These are phyloP conservation scores for Umimayanthus chanpuru DNA, from an alignment of 92 coral and sea anemone species.

Conservation along the genomic window DNA sequence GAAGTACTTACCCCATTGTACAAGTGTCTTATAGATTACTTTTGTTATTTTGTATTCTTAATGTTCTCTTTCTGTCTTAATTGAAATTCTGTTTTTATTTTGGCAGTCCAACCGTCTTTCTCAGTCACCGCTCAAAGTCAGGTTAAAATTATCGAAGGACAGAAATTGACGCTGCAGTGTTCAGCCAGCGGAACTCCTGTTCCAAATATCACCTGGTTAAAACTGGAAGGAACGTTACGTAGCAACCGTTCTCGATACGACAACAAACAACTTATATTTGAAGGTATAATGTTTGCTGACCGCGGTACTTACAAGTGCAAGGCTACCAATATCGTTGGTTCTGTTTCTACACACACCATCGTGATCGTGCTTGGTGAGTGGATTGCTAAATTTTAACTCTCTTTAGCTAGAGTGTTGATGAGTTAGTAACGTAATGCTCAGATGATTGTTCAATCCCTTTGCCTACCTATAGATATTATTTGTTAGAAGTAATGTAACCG, in stretches of 20 bases:
- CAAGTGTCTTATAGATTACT: too few relatives aligned
- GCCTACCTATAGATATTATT: too few relatives aligned
- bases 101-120: background rate
- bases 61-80: background rate
- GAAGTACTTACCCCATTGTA: too few relatives aligned
- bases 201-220: constrained; percentile 19
- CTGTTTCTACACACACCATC: background rate
- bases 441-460: too few relatives aligned
- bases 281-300: background rate
- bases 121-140: background rate
- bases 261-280: background rate
- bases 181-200: constrained; percentile 1
- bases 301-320: background rate
- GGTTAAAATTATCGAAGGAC: constrained; percentile 6
- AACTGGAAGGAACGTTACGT: background rate
- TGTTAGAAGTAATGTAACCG: too few relatives aligned
- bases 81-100: background rate
- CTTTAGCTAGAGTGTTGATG: too few relatives aligned
- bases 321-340: background rate
- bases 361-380: background rate
- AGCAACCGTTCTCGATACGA: too few relatives aligned
- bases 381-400: too few relatives aligned
- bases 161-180: too few relatives aligned
- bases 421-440: too few relatives aligned
- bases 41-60: too few relatives aligned